phyloP scores from a whole-genome alignment of 2,888 invertebrate genomes.

The Marronus borbonicus region DNA sequence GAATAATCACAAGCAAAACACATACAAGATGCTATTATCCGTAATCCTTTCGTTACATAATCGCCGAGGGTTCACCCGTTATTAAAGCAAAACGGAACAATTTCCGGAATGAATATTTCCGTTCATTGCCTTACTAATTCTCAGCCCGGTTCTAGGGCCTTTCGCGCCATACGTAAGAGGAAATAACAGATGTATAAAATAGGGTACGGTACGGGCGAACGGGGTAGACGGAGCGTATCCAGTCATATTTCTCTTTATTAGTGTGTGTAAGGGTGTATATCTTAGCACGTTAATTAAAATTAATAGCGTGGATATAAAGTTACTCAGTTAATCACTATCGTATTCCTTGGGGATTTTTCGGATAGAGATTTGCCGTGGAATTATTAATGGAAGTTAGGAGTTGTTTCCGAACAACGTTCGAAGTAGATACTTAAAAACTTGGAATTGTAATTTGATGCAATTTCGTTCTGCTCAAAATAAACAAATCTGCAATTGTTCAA shows the following conservation, averaged over 20 bases:
- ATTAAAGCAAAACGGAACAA: slow-evolving; percentile 21
- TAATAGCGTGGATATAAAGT: slow-evolving; percentile 35
- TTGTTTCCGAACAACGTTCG: slow-evolving; percentile 1
- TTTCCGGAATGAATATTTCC: slow-evolving; percentile 25
- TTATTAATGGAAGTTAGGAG: slow-evolving; percentile 33
- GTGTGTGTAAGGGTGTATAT: slow-evolving; percentile 19
- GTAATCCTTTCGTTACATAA: slow-evolving; percentile 23
- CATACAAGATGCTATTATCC: slow-evolving; percentile 4
- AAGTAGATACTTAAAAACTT: background rate
- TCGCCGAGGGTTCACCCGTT: background rate
- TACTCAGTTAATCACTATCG: slow-evolving; percentile 35
- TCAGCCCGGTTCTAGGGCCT: slow-evolving; percentile 4
- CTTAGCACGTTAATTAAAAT: slow-evolving; percentile 40
- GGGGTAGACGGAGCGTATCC: slow-evolving; percentile 11
- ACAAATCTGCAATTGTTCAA: no score
- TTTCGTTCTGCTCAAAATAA: no score
- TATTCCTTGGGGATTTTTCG: slow-evolving; percentile 32
- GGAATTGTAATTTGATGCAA: no score
- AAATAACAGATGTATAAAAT: slow-evolving; percentile 10
- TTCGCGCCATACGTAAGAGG: background rate
- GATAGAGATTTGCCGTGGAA: slow-evolving; percentile 33
- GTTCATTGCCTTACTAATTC: slow-evolving; percentile 23
- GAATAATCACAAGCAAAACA: background rate
- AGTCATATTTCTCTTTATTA: slow-evolving; percentile 31
- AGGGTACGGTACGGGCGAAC: background rate